Percentiles rank a stretch among this genome's conserved stretches.
Evolutionary conservation across 2,888 invertebrate species (phyloP).

Genomic region (Melinaea menophilus): DNA sequence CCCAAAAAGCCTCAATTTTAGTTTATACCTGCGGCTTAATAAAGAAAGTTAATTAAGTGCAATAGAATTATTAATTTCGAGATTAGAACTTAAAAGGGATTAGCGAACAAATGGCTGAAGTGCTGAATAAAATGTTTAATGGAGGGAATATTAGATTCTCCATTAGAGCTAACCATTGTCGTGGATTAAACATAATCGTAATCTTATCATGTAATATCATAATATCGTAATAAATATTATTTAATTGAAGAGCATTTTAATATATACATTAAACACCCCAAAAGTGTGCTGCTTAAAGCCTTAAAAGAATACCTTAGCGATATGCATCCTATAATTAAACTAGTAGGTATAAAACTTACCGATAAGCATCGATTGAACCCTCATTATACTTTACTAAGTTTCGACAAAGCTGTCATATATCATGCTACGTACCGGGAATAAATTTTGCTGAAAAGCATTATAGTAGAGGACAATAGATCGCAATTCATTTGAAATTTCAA

Average conservation of each 20-base stretch:
- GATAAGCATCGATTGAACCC: too few species aligned
- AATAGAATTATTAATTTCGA: slow-evolving; percentile 21
- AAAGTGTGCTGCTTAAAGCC: too few species aligned
- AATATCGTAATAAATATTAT: too few species aligned
- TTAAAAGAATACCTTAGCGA: too few species aligned
- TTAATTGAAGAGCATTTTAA: too few species aligned
- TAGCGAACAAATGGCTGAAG: neutral
- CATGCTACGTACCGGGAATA: slow-evolving; percentile 1
- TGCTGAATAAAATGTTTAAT: neutral
- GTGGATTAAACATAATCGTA: neutral
- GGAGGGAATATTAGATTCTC: neutral
- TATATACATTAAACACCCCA: too few species aligned
- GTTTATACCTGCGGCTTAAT: slow-evolving; percentile 19
- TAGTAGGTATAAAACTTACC: too few species aligned
- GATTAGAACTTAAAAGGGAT: slow-evolving; percentile 11
- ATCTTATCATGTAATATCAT: too few species aligned
- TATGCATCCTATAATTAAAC: too few species aligned
- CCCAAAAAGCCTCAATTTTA: slow-evolving; percentile 23
- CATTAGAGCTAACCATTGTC: neutral
- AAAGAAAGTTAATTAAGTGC: slow-evolving; percentile 27
- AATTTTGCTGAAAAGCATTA: slow-evolving; percentile 5
- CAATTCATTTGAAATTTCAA: slow-evolving; percentile 6
- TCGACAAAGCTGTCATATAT: neutral
- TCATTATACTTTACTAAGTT: neutral
- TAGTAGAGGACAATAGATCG: slow-evolving; percentile 1